Evolutionary conservation across 2,888 invertebrate species (phyloP).

Genomic region (Trichopria drosophilae): DNA sequence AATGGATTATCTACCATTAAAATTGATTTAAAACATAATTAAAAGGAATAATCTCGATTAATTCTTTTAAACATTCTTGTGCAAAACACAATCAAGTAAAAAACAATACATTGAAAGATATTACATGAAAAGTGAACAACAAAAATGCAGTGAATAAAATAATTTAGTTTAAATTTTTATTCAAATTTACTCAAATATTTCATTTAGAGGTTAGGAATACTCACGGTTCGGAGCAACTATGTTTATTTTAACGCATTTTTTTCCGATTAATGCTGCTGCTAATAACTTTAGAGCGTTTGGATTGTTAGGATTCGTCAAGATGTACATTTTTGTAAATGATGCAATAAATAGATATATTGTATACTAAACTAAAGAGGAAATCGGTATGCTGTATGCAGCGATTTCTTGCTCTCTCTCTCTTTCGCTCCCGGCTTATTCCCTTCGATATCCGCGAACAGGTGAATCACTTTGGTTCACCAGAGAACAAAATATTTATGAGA

Average conservation of each 20-base stretch:
- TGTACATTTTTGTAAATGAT: constrained; percentile 65
- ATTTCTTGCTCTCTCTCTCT: too few relatives aligned
- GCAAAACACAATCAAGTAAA: constrained; percentile 8
- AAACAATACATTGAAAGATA: constrained; percentile 4
- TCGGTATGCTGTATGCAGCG: too few relatives aligned
- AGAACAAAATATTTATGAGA: too few relatives aligned
- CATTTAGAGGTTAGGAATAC: constrained; percentile 40
- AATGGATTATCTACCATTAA: constrained; percentile 59
- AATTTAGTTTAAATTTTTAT: background rate
- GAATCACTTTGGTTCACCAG: too few relatives aligned
- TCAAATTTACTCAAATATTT: background rate
- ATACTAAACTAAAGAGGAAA: too few relatives aligned
- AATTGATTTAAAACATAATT: constrained; percentile 4
- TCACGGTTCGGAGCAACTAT: constrained; percentile 67
- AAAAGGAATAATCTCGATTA: background rate
- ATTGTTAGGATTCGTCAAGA: constrained; percentile 77
- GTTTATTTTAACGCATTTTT: constrained; percentile 64
- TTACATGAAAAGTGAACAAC: background rate
- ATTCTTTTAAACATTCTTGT: background rate
- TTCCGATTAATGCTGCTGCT: constrained; percentile 67
- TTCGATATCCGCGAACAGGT: too few relatives aligned
- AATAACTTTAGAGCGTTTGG: constrained; percentile 75
- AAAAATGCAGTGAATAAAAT: background rate
- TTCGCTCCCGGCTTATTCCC: too few relatives aligned
- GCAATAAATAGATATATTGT: too few relatives aligned